These are phyloP conservation scores for Tromatobia lineatoria DNA, from an alignment of 2,888 invertebrate genomes.

Conservation along the genomic window DNA sequence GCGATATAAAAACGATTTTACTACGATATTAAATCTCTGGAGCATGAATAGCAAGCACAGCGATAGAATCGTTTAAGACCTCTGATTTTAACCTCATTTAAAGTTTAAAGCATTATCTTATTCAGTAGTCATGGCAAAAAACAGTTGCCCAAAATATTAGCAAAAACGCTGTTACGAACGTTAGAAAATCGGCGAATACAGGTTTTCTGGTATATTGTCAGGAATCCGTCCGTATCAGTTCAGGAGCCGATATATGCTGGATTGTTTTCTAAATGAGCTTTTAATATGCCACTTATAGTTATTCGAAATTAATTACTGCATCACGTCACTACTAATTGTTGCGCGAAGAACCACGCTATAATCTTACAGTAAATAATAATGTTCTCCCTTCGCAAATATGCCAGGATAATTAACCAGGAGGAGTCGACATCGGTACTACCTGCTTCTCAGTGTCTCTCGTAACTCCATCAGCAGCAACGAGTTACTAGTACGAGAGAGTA, in stretches of 20 bases:
- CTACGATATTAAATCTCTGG: no score
- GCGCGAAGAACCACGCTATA: background rate
- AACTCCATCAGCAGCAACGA: slow-evolving; percentile 26
- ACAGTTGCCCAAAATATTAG: no score
- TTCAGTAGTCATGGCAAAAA: no score
- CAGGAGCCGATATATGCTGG: background rate
- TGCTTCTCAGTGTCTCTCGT: slow-evolving; percentile 34
- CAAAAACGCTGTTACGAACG: no score
- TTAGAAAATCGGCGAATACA: no score
- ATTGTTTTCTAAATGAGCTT: background rate
- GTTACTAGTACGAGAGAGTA: slow-evolving; percentile 36
- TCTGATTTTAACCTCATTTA: background rate
- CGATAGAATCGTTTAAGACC: background rate
- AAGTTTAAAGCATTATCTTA: background rate
- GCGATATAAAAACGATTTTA: no score
- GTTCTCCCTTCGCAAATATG: slow-evolving; percentile 3
- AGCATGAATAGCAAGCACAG: slow-evolving; percentile 18
- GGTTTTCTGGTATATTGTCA: no score
- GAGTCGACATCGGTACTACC: slow-evolving; percentile 21
- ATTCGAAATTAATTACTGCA: background rate
- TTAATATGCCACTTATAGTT: background rate
- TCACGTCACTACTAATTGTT: background rate
- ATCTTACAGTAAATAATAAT: background rate
- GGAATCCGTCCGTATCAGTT: no score
- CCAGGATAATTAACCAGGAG: slow-evolving; percentile 55